Conservation (phyloP, 2,113 vertebrate genomes). For the Leptocoma aspasia region DNA sequence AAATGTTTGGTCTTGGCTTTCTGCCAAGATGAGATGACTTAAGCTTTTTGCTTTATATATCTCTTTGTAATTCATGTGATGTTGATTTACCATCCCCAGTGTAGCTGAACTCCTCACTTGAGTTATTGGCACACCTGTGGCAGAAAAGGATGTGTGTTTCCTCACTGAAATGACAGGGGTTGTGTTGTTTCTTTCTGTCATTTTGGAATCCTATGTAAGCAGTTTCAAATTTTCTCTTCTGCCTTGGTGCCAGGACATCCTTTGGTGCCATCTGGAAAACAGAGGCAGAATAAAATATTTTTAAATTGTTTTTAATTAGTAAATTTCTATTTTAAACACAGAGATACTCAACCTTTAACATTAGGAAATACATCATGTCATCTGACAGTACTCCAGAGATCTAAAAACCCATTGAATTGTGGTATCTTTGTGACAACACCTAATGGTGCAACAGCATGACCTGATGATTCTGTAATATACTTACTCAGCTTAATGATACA, state of each 20-base stretch:
- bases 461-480: background rate
- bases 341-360: background rate
- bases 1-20: background rate
- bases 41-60: background rate
- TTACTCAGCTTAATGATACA: background rate
- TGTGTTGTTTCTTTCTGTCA: background rate
- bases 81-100: background rate
- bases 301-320: background rate
- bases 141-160: background rate
- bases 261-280: background rate
- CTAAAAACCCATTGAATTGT: background rate
- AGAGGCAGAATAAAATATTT: background rate
- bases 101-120: background rate
- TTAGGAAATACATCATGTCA: background rate
- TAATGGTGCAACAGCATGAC: background rate
- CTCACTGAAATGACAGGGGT: background rate
- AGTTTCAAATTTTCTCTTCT: background rate
- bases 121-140: background rate
- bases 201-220: background rate
- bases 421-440: background rate
- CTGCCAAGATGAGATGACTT: background rate
- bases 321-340: background rate
- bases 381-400: background rate
- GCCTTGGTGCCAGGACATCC: background rate
- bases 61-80: background rate